Percentiles rank a stretch among this genome's conserved stretches.
Conservation (phyloP, 2,888 invertebrate genomes). For the Lasius fuliginosus region DNA sequence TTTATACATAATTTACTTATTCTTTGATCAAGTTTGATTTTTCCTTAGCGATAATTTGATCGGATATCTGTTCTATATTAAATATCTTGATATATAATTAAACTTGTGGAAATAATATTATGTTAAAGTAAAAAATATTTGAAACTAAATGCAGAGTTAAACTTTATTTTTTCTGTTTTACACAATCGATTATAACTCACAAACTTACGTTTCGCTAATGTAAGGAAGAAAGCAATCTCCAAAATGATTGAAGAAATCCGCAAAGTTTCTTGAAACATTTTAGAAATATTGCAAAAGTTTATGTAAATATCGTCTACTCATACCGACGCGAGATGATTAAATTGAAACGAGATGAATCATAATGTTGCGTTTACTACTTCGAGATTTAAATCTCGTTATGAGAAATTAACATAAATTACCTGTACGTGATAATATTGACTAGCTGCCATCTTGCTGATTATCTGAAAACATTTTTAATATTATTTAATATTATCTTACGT, state of each 20-base stretch:
- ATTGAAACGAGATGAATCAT: slow-evolving; percentile 6
- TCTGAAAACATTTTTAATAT: slow-evolving; percentile 60
- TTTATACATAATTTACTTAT: not conserved
- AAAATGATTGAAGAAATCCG: too few species aligned
- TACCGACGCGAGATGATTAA: not conserved
- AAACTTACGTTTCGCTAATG: too few species aligned
- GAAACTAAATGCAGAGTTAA: too few species aligned
- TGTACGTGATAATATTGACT: slow-evolving; percentile 81
- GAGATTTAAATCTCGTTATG: not conserved
- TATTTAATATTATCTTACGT: slow-evolving; percentile 12
- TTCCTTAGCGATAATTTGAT: not conserved
- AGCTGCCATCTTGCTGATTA: slow-evolving; percentile 74
- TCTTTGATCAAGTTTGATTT: not conserved
- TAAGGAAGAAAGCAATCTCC: too few species aligned
- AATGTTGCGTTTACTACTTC: not conserved
- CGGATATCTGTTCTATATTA: not conserved
- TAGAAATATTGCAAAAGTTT: not conserved
- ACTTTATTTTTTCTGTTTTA: too few species aligned
- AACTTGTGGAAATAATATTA: too few species aligned
- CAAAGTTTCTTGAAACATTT: not conserved
- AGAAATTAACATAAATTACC: slow-evolving; percentile 71
- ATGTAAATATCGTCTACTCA: not conserved
- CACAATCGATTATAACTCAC: too few species aligned
- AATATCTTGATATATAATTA: too few species aligned
- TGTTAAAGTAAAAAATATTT: too few species aligned